Evolutionary conservation across 1,140 invertebrate genomes (phyloP).

Genomic region (Pantala flavescens): DNA sequence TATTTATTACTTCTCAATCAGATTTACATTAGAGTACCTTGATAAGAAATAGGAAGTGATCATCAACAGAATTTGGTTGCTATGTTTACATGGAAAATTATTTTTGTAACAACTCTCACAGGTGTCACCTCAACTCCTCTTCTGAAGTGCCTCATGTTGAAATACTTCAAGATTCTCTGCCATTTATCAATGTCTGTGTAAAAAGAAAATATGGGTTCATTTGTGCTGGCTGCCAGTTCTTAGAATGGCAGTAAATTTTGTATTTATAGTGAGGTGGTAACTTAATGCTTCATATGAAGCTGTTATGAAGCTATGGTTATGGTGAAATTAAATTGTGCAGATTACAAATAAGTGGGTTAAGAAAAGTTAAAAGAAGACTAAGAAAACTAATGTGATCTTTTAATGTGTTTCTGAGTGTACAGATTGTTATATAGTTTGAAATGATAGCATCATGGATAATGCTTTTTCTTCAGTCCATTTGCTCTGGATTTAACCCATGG

Average conservation of each 20-base stretch:
- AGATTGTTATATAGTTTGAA: conserved; percentile 11
- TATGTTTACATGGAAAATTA: background rate
- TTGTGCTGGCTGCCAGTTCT: background rate
- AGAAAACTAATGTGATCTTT: background rate
- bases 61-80: background rate
- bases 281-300: conserved; percentile 2
- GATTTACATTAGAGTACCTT: background rate
- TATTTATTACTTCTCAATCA: background rate
- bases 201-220: background rate
- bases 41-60: background rate
- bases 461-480: conserved; percentile 2
- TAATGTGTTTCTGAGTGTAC: conserved; percentile 9
- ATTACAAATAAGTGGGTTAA: background rate
- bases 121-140: background rate
- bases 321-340: background rate
- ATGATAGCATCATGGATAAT: background rate
- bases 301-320: background rate
- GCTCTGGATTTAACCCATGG: background rate
- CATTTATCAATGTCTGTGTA: background rate
- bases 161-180: background rate
- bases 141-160: background rate
- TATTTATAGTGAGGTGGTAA: background rate
- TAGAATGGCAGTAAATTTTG: background rate
- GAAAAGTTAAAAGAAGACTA: background rate
- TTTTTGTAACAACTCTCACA: background rate